A percentile compares a stretch with the other conserved stretches of the same genome.
phyloP scores from a whole-genome alignment of 1,140 invertebrate species.

The Leptinotarsa defecta region DNA sequence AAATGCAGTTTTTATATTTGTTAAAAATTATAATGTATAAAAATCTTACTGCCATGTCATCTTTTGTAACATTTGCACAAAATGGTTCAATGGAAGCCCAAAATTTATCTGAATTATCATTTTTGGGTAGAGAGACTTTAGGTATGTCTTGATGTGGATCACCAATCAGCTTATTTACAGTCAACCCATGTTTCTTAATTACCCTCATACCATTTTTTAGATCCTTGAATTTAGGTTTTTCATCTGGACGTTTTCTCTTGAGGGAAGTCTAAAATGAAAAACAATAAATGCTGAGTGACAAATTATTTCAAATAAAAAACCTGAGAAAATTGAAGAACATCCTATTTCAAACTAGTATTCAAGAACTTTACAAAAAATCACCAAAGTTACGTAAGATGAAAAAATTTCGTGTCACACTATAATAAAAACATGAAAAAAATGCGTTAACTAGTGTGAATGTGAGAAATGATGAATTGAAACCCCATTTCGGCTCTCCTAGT shows the following conservation, averaged over 20 bases:
- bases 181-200: conserved; percentile 52
- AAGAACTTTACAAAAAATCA: too few species aligned
- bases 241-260: conserved; percentile 56
- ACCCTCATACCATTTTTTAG: conserved; percentile 55
- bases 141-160: conserved; percentile 69
- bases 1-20: too few species aligned
- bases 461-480: too few species aligned
- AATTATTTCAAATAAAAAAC: too few species aligned
- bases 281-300: too few species aligned
- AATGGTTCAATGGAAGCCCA: conserved; percentile 94
- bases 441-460: too few species aligned
- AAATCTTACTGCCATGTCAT: conserved; percentile 73
- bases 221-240: conserved; percentile 59
- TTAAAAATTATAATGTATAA: neutral
- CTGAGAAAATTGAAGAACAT: too few species aligned
- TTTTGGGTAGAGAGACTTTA: conserved; percentile 74
- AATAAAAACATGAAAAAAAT: too few species aligned
- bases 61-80: conserved; percentile 83
- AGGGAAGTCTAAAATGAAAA: conserved; percentile 42
- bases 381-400: too few species aligned
- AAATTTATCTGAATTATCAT: conserved; percentile 93
- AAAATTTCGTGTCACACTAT: too few species aligned
- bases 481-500: too few species aligned
- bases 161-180: conserved; percentile 55
- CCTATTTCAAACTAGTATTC: too few species aligned